Conservation (phyloP, 2,797 vertebrate species). For the Acipenser oxyrinchus region DNA sequence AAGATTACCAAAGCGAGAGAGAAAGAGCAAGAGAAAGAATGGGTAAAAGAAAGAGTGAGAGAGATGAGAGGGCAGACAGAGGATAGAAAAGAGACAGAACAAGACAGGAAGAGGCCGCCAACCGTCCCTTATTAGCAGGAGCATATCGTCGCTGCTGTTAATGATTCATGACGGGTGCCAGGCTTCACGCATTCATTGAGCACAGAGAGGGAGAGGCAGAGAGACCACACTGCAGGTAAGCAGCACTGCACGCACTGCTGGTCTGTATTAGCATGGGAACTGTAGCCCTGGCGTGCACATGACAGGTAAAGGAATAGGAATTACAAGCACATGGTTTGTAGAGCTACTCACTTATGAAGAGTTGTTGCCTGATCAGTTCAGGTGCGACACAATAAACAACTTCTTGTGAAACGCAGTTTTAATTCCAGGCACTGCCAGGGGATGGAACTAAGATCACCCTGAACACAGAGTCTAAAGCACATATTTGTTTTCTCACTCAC, state of each 20-base stretch:
- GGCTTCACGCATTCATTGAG: conserved; percentile 55
- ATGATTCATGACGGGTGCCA: conserved; percentile 66
- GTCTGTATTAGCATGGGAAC: too few relatives aligned
- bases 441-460: too few relatives aligned
- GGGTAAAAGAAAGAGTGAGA: conserved; percentile 16
- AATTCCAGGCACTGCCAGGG: too few relatives aligned
- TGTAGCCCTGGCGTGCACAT: conserved; percentile 16
- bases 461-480: too few relatives aligned
- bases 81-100: not conserved
- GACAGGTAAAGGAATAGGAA: conserved; percentile 21
- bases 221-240: conserved; percentile 18
- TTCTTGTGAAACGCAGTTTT: too few relatives aligned
- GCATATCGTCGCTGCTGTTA: conserved; percentile 59
- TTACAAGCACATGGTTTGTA: conserved; percentile 14
- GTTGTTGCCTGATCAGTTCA: too few relatives aligned
- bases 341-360: too few relatives aligned
- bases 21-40: conserved; percentile 17
- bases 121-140: conserved; percentile 42
- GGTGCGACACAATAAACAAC: too few relatives aligned
- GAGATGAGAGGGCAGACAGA: conserved; percentile 11
- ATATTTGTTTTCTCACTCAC: too few relatives aligned
- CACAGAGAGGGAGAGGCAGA: conserved; percentile 48
- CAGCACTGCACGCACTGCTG: not conserved
- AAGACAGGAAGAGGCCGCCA: conserved; percentile 18
- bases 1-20: conserved; percentile 9